A percentile compares a stretch with the other conserved stretches of the same genome.
These are phyloP conservation scores for Smittia aterrima DNA, from an alignment of 2,888 invertebrate species.

Conservation along the genomic window DNA sequence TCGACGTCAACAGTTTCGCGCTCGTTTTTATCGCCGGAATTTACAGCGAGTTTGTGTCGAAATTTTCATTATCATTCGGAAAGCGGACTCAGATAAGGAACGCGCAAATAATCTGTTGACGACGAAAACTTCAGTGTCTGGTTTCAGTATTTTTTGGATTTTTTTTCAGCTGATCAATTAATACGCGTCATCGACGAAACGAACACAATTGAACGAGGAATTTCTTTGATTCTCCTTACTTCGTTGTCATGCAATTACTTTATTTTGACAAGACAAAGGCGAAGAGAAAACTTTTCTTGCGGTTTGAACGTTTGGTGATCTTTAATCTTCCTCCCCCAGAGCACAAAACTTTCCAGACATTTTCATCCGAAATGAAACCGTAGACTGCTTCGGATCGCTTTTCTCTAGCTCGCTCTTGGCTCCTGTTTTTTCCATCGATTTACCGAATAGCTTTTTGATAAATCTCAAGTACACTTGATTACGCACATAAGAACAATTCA, in stretches of 20 bases:
- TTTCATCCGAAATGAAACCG: too few species aligned
- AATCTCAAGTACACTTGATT: slow-evolving; percentile 6
- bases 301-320: too few species aligned
- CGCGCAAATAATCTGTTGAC: too few species aligned
- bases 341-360: too few species aligned
- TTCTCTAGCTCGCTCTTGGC: background rate
- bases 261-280: too few species aligned
- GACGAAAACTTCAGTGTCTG: background rate
- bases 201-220: too few species aligned
- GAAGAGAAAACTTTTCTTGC: too few species aligned
- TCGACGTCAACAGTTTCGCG: background rate
- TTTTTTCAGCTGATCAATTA: background rate
- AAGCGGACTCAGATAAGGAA: too few species aligned
- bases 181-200: background rate
- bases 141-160: background rate
- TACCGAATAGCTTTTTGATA: background rate
- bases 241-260: too few species aligned
- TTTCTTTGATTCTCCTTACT: too few species aligned
- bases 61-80: background rate
- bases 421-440: background rate
- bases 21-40: background rate
- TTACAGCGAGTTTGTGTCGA: background rate
- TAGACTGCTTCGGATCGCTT: background rate
- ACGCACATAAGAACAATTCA: background rate
- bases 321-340: too few species aligned